These are phyloP conservation scores for Uria aalge DNA, from an alignment of 2,113 vertebrate species.

Conservation along the genomic window DNA sequence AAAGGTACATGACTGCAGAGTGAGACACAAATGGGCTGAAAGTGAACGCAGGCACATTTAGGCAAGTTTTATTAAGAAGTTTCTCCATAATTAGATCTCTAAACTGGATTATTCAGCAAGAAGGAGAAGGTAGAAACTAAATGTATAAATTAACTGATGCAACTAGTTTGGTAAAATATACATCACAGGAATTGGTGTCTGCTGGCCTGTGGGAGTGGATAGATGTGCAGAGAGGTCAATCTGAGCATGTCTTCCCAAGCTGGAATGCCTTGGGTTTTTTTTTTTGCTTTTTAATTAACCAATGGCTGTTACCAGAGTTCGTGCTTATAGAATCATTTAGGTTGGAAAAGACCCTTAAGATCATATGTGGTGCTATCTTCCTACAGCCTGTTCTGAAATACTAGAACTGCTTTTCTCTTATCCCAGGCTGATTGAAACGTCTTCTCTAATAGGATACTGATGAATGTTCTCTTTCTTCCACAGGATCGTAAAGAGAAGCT, in stretches of 20 bases:
- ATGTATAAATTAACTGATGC: background rate
- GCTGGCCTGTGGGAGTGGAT: background rate
- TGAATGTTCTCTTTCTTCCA: background rate
- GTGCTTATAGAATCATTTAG: background rate
- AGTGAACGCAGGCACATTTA: background rate
- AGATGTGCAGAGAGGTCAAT: background rate
- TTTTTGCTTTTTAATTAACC: background rate
- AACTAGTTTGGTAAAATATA: background rate
- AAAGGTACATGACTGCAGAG: background rate
- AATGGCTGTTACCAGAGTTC: background rate
- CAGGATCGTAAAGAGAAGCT: slow-evolving; percentile 66
- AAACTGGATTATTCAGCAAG: background rate
- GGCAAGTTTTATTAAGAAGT: background rate
- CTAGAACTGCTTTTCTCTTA: background rate
- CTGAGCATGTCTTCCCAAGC: background rate
- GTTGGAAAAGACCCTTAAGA: background rate
- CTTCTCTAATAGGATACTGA: background rate
- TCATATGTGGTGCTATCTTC: background rate
- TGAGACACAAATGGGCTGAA: background rate
- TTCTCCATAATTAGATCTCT: background rate
- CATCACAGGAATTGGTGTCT: background rate
- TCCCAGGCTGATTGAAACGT: background rate
- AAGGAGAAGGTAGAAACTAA: background rate
- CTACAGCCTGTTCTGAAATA: background rate
- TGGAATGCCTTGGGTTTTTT: background rate